A percentile compares a stretch with the other conserved stretches of the same genome.
Conservation (phyloP, 2,797 vertebrate species). For the Peromyscus eremicus region DNA sequence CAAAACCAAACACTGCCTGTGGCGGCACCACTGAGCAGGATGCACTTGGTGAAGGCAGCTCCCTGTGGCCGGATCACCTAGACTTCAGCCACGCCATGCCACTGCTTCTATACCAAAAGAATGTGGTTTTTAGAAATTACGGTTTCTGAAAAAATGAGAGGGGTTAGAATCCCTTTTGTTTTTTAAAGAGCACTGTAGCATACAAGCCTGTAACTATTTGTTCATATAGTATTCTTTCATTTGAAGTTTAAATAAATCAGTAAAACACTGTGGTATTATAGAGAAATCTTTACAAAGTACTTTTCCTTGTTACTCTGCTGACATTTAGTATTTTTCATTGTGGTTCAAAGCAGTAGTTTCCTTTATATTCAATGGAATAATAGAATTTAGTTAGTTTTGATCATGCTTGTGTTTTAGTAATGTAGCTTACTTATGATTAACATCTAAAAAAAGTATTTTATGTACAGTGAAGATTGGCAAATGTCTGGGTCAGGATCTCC, state of each 20-base stretch:
- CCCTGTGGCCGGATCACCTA: not conserved
- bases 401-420: constrained; percentile 50
- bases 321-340: constrained; percentile 12
- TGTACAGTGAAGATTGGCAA: constrained; percentile 91
- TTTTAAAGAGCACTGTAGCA: not conserved
- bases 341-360: not conserved
- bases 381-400: constrained; percentile 33
- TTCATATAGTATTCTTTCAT: constrained; percentile 30
- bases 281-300: constrained; percentile 30
- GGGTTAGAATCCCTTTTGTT: constrained; percentile 3
- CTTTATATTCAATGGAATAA: not conserved
- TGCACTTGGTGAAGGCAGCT: not conserved
- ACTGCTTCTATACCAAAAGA: not conserved
- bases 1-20: not conserved
- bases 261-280: not conserved
- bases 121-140: not conserved
- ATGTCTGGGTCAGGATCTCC: constrained; percentile 94
- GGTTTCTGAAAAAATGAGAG: not conserved
- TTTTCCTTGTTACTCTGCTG: not conserved
- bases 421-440: constrained; percentile 9
- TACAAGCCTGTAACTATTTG: not conserved
- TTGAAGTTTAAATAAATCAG: constrained; percentile 41
- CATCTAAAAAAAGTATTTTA: constrained; percentile 61
- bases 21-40: not conserved
- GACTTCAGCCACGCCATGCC: no score